Conservation (phyloP, 1,140 invertebrate genomes). For the Carposina sasakii region DNA sequence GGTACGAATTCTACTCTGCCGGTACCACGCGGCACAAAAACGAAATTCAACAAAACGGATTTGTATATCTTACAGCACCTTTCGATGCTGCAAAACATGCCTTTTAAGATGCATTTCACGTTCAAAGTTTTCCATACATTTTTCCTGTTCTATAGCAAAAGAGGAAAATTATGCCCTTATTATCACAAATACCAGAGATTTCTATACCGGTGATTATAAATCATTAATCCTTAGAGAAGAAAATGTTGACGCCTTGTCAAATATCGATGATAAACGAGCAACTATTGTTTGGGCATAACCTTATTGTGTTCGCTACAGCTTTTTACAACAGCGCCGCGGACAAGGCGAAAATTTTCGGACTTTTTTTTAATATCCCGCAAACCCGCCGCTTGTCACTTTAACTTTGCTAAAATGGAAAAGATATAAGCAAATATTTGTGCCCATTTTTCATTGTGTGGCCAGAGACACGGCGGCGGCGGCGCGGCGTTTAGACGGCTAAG, state of each 20-base stretch:
- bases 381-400: constrained; percentile 36
- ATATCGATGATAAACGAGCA: constrained; percentile 38
- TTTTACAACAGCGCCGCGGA: constrained; percentile 19
- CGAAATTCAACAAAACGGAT: too few species aligned
- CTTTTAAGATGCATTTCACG: too few species aligned
- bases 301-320: constrained; percentile 32
- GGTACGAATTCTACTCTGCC: too few species aligned
- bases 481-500: too few species aligned
- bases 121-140: too few species aligned
- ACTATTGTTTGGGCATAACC: constrained; percentile 31
- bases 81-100: too few species aligned
- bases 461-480: constrained; percentile 13
- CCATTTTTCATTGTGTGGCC: constrained; percentile 40
- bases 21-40: too few species aligned
- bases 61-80: too few species aligned
- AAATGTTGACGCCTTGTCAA: constrained; percentile 34
- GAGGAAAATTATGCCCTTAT: too few species aligned
- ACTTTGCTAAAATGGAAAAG: constrained; percentile 30
- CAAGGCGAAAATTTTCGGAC: constrained; percentile 20
- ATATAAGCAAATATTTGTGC: constrained; percentile 47
- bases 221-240: constrained; percentile 25
- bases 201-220: too few species aligned
- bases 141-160: too few species aligned
- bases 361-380: constrained; percentile 50
- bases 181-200: too few species aligned